A percentile compares a stretch with the other conserved stretches of the same genome.
Evolutionary conservation across 1,140 invertebrate genomes (phyloP).

Genomic region (Drosophila parabipectinata): DNA sequence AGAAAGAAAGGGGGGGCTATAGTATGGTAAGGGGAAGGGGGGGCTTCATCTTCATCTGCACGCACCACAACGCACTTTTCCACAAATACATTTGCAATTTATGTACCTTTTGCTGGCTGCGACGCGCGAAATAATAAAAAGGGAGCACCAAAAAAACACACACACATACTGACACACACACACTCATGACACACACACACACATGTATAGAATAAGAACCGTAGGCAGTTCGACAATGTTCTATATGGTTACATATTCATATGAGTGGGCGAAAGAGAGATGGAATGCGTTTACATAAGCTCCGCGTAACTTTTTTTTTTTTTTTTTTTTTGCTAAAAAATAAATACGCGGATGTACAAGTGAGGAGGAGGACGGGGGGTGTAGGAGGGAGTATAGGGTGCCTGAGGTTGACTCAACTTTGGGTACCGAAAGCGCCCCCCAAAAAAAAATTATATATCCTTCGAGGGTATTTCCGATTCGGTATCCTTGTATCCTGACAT

Average conservation of each 20-base stretch:
- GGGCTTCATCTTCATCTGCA: slow-evolving; percentile 27
- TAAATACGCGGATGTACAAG: background rate
- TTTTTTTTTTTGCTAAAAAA: slow-evolving; percentile 1
- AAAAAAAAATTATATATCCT: too few relatives aligned
- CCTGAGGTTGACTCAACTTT: slow-evolving; percentile 30
- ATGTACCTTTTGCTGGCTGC: slow-evolving; percentile 57
- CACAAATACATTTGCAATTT: slow-evolving; percentile 68
- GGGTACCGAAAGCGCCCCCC: slow-evolving; percentile 6
- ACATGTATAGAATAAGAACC: slow-evolving; percentile 8
- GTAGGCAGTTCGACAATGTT: slow-evolving; percentile 51
- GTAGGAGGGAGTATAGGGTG: background rate
- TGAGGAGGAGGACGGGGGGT: background rate
- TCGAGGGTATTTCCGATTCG: slow-evolving; percentile 33
- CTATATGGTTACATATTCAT: slow-evolving; percentile 64
- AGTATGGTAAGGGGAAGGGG: background rate
- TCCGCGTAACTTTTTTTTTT: slow-evolving; percentile 17
- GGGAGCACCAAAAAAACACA: slow-evolving; percentile 18
- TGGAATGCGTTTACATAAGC: slow-evolving; percentile 49
- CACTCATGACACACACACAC: slow-evolving; percentile 2
- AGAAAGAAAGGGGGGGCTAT: background rate
- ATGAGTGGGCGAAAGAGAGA: slow-evolving; percentile 22
- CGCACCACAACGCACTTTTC: slow-evolving; percentile 63
- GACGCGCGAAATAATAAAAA: slow-evolving; percentile 59
- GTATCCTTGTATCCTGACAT: background rate
- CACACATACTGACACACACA: slow-evolving; percentile 7